Percentiles rank a stretch among this genome's conserved stretches.
These are phyloP conservation scores for Dryas iulia DNA, from an alignment of 1,140 invertebrate genomes.

Conservation along the genomic window DNA sequence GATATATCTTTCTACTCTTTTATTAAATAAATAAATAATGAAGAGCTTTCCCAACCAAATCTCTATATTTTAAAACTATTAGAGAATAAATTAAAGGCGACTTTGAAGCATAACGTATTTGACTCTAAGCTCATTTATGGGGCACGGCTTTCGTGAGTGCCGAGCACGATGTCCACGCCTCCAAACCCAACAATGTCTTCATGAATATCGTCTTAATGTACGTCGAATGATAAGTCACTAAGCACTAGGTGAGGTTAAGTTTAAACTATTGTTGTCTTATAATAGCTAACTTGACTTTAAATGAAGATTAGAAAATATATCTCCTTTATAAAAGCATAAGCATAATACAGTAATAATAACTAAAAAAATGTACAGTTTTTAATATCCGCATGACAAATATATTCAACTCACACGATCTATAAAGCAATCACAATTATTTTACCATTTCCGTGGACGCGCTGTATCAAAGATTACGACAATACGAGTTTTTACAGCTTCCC, in stretches of 20 bases:
- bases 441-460: conserved; percentile 32
- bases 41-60: too few relatives aligned
- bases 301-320: too few relatives aligned
- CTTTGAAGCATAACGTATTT: not conserved
- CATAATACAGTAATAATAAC: too few relatives aligned
- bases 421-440: conserved; percentile 40
- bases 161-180: conserved; percentile 14
- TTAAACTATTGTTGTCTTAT: not conserved
- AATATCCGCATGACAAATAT: not conserved
- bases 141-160: conserved; percentile 4
- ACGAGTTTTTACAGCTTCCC: conserved; percentile 21
- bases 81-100: not conserved
- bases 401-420: conserved; percentile 5
- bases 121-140: conserved; percentile 1
- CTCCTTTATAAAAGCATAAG: too few relatives aligned
- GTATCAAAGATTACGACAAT: conserved; percentile 21
- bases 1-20: too few relatives aligned
- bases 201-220: not conserved
- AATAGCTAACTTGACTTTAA: too few relatives aligned
- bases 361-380: not conserved
- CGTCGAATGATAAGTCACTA: not conserved
- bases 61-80: not conserved
- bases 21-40: too few relatives aligned
- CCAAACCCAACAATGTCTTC: conserved; percentile 7
- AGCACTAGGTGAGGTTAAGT: not conserved